phyloP scores from a whole-genome alignment of 2,797 vertebrate species.

The Discoglossus pictus region DNA sequence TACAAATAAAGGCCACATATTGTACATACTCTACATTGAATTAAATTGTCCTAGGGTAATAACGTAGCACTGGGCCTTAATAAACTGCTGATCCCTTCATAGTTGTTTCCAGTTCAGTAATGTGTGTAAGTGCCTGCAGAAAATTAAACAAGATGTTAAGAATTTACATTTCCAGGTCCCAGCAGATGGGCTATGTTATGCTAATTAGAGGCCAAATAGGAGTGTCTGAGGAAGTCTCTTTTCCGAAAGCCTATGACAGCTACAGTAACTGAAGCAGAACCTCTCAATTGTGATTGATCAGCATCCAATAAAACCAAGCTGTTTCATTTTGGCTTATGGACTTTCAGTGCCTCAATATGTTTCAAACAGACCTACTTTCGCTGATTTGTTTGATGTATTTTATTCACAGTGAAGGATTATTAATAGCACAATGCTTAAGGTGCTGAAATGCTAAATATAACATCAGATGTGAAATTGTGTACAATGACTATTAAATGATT shows the following conservation, averaged over 20 bases:
- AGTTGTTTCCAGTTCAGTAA: constrained; percentile 39
- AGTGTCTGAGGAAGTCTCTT: constrained; percentile 25
- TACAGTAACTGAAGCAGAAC: constrained; percentile 39
- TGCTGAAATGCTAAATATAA: too few species aligned
- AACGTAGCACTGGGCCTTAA: constrained; percentile 6
- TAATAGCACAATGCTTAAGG: too few species aligned
- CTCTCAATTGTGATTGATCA: constrained; percentile 38
- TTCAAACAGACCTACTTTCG: too few species aligned
- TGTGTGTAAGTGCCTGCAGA: constrained; percentile 37
- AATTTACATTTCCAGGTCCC: constrained; percentile 37
- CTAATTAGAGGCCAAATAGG: constrained; percentile 43
- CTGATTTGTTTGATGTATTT: too few species aligned
- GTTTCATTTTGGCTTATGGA: constrained; percentile 25
- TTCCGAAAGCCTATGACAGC: constrained; percentile 33
- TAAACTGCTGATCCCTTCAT: constrained; percentile 32
- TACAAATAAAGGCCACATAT: constrained; percentile 3
- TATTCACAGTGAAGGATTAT: too few species aligned
- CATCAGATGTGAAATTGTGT: too few species aligned
- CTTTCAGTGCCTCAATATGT: constrained; percentile 1
- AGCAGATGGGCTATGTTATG: constrained; percentile 43
- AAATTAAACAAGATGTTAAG: constrained; percentile 51
- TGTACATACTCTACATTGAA: not conserved
- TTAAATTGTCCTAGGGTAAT: constrained; percentile 13
- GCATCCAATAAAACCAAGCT: constrained; percentile 22
- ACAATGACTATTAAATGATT: too few species aligned